Evolutionary conservation across 1,140 invertebrate genomes (phyloP).

Genomic region (Halyomorpha halys): DNA sequence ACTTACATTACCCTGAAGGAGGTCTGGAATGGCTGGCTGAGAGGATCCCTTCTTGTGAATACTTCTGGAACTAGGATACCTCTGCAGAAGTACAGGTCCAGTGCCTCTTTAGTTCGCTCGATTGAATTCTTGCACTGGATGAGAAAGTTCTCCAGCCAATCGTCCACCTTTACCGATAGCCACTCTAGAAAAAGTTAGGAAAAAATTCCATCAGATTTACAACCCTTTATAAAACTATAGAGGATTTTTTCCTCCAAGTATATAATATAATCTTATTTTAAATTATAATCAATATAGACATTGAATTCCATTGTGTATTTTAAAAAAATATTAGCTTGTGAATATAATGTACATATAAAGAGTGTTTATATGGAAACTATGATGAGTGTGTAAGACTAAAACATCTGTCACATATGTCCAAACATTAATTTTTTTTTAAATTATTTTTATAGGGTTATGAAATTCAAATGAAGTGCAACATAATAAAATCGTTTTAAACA

Average conservation of each 20-base stretch:
- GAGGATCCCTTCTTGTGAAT: slow-evolving; percentile 38
- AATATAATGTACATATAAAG: no score
- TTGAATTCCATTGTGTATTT: no score
- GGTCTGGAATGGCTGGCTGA: slow-evolving; percentile 33
- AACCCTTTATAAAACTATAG: background rate
- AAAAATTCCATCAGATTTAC: background rate
- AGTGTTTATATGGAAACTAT: no score
- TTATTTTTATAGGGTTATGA: no score
- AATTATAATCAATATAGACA: no score
- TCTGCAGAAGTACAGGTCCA: slow-evolving; percentile 41
- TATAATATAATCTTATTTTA: no score
- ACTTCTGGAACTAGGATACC: slow-evolving; percentile 38
- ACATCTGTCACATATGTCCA: no score
- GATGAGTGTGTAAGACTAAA: no score
- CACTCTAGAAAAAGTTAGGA: slow-evolving; percentile 21
- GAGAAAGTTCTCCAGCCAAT: slow-evolving; percentile 38
- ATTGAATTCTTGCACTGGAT: slow-evolving; percentile 40
- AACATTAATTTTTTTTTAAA: no score
- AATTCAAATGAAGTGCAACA: no score
- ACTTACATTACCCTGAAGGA: slow-evolving; percentile 30
- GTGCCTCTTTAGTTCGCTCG: slow-evolving; percentile 39
- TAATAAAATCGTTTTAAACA: no score
- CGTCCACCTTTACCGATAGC: slow-evolving; percentile 31
- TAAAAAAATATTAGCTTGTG: no score
- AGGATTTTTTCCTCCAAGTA: background rate